These are phyloP conservation scores for Stenotaenia linearis DNA, from an alignment of 2,888 invertebrate genomes.

Conservation along the genomic window DNA sequence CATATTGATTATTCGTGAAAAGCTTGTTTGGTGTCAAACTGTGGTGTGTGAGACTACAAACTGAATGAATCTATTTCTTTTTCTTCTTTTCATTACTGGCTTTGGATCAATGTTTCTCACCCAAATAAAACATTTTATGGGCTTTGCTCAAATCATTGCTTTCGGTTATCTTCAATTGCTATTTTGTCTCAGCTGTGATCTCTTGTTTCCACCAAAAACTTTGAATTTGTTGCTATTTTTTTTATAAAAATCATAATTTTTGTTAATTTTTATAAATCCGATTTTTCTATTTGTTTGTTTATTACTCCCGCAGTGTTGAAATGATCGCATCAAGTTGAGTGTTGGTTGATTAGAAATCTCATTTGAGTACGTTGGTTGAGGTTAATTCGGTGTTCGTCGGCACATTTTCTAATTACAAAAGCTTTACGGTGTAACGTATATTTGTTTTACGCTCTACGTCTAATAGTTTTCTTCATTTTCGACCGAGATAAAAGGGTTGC, in stretches of 20 bases:
- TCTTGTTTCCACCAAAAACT: too few species aligned
- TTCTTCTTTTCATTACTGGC: neutral
- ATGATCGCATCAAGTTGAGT: neutral
- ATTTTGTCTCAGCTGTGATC: neutral
- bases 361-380: neutral
- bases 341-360: neutral
- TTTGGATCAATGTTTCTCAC: neutral
- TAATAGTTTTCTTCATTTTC: neutral
- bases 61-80: neutral
- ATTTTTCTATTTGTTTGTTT: neutral
- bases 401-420: neutral
- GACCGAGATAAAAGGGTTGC: neutral
- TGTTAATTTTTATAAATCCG: neutral
- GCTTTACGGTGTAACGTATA: neutral
- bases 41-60: neutral
- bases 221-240: too few species aligned
- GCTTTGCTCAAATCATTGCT: neutral
- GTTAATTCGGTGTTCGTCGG: neutral
- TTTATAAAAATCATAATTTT: neutral
- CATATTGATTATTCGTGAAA: neutral
- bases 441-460: neutral
- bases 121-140: neutral
- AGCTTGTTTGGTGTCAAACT: neutral
- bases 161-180: neutral
- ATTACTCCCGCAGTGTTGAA: neutral